Evolutionary conservation across 2,888 invertebrate species (phyloP), one percentile per base, ranked within the genome.

Genomic region (Hypsopygia costalis): DNA sequence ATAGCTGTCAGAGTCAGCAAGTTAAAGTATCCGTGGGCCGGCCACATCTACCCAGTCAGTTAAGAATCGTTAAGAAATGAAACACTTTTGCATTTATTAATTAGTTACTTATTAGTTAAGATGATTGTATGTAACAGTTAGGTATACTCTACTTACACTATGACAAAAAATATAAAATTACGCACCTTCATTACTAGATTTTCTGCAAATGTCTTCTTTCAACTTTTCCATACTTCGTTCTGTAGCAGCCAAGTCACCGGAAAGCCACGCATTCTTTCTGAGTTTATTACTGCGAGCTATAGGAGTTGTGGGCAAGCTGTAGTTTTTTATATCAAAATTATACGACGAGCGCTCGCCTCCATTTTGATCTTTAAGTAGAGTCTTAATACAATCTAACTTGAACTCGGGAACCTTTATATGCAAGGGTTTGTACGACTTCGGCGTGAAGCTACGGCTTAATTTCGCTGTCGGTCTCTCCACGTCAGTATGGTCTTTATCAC

Each of bases 261-360:
- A 87, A 1, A 90, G 65, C 90, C 90, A 91, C 6, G 90, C 90
- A 41, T 89, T 89, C 47, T 83, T 88, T 48, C 90, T 79, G 48
- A 91, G 62, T 51, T 90, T 90, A 44, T 89, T 90, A 52, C 87
- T 90, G 4, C 90, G 69, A 3, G 91, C 91, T 41, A 91, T 91
- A 1, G 90, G 90, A 4, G 90, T 90, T 0, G 71, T 70, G 0
- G 90, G 91, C 45, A 90, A 69, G 53, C 83, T 85, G 33, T 81
- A 88, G 46, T 89, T 85, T 51, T 76, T 78, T 45, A 89, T 81
- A 67, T 86, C 81, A 46, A 90, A 89, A 52, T 76, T 83, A 47
- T 88, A 89, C n/a, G 83, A 79, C 0, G 87, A 74, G 10, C 66
- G 58, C 25, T 64, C 71, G 29, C 41, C 47, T 11, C 58, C 58